phyloP scores from a whole-genome alignment of 2,113 vertebrate genomes.

The Chlamydotis undulata region DNA sequence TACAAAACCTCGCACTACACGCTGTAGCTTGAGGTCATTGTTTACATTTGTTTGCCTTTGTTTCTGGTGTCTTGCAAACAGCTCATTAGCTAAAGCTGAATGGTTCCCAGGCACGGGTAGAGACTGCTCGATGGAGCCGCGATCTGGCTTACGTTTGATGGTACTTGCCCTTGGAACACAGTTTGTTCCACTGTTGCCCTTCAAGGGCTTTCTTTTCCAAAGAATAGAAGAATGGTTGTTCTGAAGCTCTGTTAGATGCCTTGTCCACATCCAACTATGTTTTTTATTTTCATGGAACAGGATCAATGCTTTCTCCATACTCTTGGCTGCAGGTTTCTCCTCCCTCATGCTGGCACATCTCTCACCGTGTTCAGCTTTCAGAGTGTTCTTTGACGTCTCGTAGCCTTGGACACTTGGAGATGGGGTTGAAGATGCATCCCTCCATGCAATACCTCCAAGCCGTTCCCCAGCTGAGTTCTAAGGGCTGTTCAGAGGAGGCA shows the following conservation, averaged over 20 bases:
- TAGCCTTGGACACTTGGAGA: neutral
- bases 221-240: neutral
- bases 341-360: neutral
- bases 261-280: fast-evolving
- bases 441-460: neutral
- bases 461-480: neutral
- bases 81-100: neutral
- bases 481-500: neutral
- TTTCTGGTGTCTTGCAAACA: neutral
- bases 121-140: neutral
- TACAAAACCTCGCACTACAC: neutral
- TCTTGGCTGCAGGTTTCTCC: neutral
- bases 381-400: neutral
- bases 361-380: neutral
- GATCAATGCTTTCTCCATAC: neutral
- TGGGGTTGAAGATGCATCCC: neutral
- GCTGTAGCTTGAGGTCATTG: neutral
- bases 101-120: neutral
- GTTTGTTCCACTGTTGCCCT: neutral
- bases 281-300: neutral
- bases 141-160: neutral
- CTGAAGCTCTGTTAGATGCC: neutral
- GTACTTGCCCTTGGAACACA: neutral
- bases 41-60: neutral
- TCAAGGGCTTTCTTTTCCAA: neutral